A percentile compares a stretch with the other conserved stretches of the same genome.
These are phyloP conservation scores for Atrina japonica DNA, from an alignment of 2,888 invertebrate genomes.

Conservation along the genomic window DNA sequence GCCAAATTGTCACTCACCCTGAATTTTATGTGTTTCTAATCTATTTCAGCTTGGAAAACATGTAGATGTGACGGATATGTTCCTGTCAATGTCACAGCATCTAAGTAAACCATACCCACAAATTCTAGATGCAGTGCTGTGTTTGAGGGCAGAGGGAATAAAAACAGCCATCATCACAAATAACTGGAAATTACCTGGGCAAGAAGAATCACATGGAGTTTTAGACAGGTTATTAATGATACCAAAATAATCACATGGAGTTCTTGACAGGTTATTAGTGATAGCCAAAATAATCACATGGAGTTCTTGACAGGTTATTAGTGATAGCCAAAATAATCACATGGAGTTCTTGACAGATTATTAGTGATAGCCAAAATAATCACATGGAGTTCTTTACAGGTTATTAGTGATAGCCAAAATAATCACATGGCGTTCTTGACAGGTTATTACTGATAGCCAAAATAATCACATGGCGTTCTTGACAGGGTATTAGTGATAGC, in stretches of 20 bases:
- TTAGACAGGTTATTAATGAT: neutral
- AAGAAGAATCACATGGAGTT: constrained; percentile 34
- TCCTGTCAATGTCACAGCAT: constrained; percentile 46
- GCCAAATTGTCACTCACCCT: too few species aligned
- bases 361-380: neutral
- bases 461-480: too few species aligned
- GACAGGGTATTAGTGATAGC: too few species aligned
- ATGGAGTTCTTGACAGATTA: too few species aligned
- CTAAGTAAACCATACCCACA: constrained; percentile 58
- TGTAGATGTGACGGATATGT: constrained; percentile 65
- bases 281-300: neutral
- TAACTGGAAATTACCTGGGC: constrained; percentile 78
- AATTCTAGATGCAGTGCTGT: constrained; percentile 76
- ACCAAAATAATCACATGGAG: too few species aligned
- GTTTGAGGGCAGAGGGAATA: constrained; percentile 78
- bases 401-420: neutral
- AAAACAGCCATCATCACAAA: constrained; percentile 81
- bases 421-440: too few species aligned
- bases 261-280: too few species aligned
- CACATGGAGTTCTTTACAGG: too few species aligned
- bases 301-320: too few species aligned
- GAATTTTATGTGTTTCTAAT: too few species aligned
- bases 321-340: neutral
- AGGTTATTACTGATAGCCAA: too few species aligned
- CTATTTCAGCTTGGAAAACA: too few species aligned